Conservation (phyloP, 64 coral and sea anemone species). For the Montipora foliosa region DNA sequence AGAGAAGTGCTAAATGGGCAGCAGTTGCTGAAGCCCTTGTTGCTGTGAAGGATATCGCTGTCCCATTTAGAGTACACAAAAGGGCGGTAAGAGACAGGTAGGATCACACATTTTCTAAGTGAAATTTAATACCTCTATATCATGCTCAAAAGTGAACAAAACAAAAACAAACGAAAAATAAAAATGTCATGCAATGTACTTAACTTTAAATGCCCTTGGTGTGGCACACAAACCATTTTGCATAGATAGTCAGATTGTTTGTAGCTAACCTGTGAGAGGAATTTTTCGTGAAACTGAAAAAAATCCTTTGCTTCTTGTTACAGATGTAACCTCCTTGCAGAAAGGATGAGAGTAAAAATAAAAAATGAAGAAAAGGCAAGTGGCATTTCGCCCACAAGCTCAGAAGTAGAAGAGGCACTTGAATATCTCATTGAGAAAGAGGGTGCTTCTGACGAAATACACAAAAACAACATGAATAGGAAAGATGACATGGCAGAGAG, state of each 20-base stretch:
- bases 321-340: background rate
- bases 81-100: background rate
- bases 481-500: slow-evolving; percentile 29
- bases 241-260: background rate
- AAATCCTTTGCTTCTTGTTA: too few relatives aligned
- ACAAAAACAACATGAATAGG: slow-evolving; percentile 48
- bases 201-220: background rate
- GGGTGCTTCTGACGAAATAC: slow-evolving; percentile 44
- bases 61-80: slow-evolving; percentile 1
- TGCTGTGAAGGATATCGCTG: slow-evolving; percentile 17
- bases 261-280: too few relatives aligned
- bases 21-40: slow-evolving; percentile 38
- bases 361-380: slow-evolving; percentile 48
- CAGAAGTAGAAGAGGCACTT: slow-evolving; percentile 49
- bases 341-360: slow-evolving; percentile 25
- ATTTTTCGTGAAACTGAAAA: too few relatives aligned
- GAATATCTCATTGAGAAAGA: slow-evolving; percentile 44
- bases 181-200: background rate
- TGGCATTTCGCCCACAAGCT: slow-evolving; percentile 42
- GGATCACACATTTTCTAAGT: background rate
- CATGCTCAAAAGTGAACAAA: slow-evolving; percentile 40
- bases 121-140: slow-evolving; percentile 13
- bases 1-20: slow-evolving; percentile 31
- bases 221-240: background rate
- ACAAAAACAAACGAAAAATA: background rate